These are phyloP conservation scores for Serinus canaria DNA, from an alignment of 2,113 vertebrate species.

Conservation along the genomic window DNA sequence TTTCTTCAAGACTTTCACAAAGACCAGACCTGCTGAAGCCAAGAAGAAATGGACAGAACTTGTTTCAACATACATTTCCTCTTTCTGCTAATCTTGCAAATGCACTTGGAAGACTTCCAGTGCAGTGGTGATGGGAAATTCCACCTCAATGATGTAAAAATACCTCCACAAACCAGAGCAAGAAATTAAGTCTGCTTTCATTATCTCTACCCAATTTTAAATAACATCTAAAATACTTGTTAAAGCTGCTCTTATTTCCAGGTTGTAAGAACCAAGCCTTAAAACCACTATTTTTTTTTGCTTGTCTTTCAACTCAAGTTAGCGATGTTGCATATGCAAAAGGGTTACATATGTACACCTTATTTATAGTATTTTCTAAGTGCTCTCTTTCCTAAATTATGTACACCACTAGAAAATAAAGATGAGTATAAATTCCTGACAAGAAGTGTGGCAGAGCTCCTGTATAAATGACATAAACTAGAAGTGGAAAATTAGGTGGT, in stretches of 20 bases:
- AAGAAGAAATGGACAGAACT: not conserved
- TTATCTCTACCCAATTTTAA: not conserved
- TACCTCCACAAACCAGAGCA: not conserved
- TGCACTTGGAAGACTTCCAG: not conserved
- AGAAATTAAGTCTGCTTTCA: not conserved
- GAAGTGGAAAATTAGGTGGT: not conserved
- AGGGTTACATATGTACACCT: not conserved
- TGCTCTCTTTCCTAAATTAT: not conserved
- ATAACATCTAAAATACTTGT: not conserved
- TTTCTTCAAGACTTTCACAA: not conserved
- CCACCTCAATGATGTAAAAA: not conserved
- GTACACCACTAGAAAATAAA: not conserved
- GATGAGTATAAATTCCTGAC: not conserved
- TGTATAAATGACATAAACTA: not conserved
- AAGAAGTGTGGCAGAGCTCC: not conserved
- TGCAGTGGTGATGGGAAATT: not conserved
- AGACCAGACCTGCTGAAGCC: not conserved
- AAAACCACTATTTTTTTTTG: not conserved
- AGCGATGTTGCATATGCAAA: not conserved
- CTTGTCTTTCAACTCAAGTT: not conserved
- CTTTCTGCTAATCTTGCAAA: not conserved
- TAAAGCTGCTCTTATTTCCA: not conserved
- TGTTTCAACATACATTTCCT: not conserved
- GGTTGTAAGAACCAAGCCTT: not conserved
- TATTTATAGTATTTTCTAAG: not conserved